Percentiles rank a stretch among this genome's conserved stretches.
Conservation (phyloP, 2,797 vertebrate species). For the Simalia tracyae region DNA sequence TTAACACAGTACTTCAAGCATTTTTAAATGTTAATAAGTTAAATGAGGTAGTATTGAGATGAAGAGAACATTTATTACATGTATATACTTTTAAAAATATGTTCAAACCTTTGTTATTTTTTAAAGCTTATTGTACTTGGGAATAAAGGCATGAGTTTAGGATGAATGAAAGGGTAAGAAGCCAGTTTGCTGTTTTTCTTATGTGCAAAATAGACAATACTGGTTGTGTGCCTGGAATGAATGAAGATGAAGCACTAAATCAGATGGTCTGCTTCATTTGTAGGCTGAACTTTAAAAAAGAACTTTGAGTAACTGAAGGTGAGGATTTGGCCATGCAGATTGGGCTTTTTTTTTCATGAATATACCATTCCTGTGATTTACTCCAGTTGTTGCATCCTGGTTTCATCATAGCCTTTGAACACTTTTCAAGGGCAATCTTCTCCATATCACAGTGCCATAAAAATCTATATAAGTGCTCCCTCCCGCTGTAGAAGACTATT, state of each 20-base stretch:
- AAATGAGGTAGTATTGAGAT: background rate
- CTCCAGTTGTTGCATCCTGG: too few relatives aligned
- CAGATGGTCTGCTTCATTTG: background rate
- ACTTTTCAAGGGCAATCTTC: too few relatives aligned
- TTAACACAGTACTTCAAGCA: background rate
- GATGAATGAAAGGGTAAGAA: background rate
- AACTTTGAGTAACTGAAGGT: background rate
- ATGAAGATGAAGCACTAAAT: background rate
- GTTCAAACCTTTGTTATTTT: background rate
- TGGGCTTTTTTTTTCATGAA: background rate
- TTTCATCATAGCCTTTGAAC: too few relatives aligned
- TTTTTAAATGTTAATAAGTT: background rate
- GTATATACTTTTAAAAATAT: background rate
- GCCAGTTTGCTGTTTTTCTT: background rate
- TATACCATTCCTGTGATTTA: too few relatives aligned
- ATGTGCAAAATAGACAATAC: background rate
- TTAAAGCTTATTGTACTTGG: background rate
- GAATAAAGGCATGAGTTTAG: background rate
- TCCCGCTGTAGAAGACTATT: too few relatives aligned
- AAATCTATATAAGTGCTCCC: too few relatives aligned
- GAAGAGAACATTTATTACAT: background rate
- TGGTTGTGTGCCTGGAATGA: background rate
- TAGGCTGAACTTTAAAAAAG: background rate
- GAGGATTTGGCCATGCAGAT: too few relatives aligned
- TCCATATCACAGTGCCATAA: too few relatives aligned